phyloP scores from a whole-genome alignment of 2,797 vertebrate genomes.

The Masticophis lateralis region DNA sequence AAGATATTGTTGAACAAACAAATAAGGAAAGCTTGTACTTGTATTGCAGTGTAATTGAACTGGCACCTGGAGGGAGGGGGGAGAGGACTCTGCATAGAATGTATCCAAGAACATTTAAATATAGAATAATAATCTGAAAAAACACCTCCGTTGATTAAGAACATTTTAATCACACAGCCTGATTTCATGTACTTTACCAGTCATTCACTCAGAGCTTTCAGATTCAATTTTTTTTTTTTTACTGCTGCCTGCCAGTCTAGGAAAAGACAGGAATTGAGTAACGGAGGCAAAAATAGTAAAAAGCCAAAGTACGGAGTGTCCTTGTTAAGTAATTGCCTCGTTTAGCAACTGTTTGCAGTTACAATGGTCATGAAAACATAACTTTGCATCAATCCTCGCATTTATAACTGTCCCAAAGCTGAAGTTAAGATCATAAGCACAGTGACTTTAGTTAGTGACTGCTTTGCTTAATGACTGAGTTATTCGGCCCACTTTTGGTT shows the following conservation, averaged over 20 bases:
- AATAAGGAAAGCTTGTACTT: not conserved
- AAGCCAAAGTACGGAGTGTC: not conserved
- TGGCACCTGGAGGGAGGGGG: not conserved
- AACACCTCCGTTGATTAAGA: not conserved
- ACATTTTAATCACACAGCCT: not conserved
- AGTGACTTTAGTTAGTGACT: not conserved
- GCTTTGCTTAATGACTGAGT: not conserved
- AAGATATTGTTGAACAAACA: not conserved
- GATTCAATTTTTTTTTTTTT: not conserved
- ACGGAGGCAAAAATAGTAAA: not conserved
- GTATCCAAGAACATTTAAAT: not conserved
- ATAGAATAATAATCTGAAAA: not conserved
- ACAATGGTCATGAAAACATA: not conserved
- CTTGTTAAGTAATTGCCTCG: not conserved
- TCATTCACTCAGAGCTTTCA: not conserved
- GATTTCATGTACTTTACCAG: not conserved
- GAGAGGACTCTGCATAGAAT: not conserved
- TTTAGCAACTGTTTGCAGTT: not conserved
- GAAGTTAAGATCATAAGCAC: not conserved
- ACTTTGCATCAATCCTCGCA: not conserved
- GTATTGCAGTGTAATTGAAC: not conserved
- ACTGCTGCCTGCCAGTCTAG: not conserved
- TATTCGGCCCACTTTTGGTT: not conserved
- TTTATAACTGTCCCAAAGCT: not conserved
- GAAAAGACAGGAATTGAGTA: not conserved